These are phyloP conservation scores for Hylomyscus alleni DNA, from an alignment of 2,797 vertebrate genomes.

Conservation along the genomic window DNA sequence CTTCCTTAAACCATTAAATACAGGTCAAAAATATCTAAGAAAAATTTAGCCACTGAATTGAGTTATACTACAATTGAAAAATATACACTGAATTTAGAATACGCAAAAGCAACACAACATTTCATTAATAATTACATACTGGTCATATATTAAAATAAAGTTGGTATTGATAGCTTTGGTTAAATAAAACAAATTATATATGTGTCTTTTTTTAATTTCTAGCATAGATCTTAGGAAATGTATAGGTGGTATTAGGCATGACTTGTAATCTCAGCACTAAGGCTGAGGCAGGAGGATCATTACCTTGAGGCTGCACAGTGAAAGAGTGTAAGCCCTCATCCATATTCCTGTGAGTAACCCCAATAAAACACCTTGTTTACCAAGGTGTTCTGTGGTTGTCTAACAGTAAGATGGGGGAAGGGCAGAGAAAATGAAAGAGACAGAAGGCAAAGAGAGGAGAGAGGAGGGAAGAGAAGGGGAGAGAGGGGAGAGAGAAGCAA, in stretches of 20 bases:
- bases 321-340: not conserved
- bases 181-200: conserved; percentile 28
- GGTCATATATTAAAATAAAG: conserved; percentile 9
- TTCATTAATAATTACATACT: conserved; percentile 35
- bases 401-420: not conserved
- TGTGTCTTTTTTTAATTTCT: not conserved
- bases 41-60: conserved; percentile 20
- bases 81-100: not conserved
- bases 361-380: not conserved
- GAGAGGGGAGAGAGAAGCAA: not conserved
- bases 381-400: not conserved
- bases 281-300: not conserved
- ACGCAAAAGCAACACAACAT: conserved; percentile 2
- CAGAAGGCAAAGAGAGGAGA: too few relatives aligned
- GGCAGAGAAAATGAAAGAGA: not conserved
- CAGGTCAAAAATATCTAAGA: not conserved
- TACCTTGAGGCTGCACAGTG: not conserved
- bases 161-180: not conserved
- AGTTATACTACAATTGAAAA: not conserved
- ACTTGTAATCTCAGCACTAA: not conserved
- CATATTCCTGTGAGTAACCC: not conserved
- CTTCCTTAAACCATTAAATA: conserved; percentile 37
- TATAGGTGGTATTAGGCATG: not conserved
- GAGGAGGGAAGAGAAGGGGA: accelerated
- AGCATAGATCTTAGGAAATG: not conserved